Evolutionary conservation across 2,797 vertebrate genomes (phyloP).

Genomic region (Petrocephalus schoutedeni): DNA sequence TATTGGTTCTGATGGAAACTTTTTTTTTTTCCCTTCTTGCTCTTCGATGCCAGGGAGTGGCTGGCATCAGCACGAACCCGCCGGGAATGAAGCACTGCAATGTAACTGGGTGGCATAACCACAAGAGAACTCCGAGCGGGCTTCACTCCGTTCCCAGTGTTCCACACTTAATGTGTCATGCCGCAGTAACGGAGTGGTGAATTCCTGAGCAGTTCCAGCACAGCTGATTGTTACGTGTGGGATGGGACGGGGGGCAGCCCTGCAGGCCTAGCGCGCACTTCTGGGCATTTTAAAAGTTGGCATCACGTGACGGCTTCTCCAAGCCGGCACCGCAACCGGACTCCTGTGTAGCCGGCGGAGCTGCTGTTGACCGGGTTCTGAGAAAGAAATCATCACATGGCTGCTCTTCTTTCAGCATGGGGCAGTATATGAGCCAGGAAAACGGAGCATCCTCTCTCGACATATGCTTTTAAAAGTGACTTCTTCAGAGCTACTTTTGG

Average conservation of each 20-base stretch:
- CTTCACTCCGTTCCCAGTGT: neutral
- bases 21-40: neutral
- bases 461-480: neutral
- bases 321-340: neutral
- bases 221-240: neutral
- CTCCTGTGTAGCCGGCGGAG: neutral
- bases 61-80: neutral
- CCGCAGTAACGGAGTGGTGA: neutral
- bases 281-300: neutral
- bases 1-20: slow-evolving; percentile 17
- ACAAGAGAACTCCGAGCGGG: neutral
- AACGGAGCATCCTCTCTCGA: neutral
- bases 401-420: neutral
- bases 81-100: neutral
- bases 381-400: neutral
- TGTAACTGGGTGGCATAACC: neutral
- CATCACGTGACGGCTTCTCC: neutral
- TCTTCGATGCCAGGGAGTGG: neutral
- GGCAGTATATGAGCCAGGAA: neutral
- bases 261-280: neutral
- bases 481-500: neutral
- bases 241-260: neutral
- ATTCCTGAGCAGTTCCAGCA: neutral
- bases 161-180: neutral
- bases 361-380: neutral